Evolutionary conservation across 2,113 vertebrate genomes (phyloP), one percentile per base, ranked within the genome.

Genomic region (Cryptomyrus ogoouensis): DNA sequence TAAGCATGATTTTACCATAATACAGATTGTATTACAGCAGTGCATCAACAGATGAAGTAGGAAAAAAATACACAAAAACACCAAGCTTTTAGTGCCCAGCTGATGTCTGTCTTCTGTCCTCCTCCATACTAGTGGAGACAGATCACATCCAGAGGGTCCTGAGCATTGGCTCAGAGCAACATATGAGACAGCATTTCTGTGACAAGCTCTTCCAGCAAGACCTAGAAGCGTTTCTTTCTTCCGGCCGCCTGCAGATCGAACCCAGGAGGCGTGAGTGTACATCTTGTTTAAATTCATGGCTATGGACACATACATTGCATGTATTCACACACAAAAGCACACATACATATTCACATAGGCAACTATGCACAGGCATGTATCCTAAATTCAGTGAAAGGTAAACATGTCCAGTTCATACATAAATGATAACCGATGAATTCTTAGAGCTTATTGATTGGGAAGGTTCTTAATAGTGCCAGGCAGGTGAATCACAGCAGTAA

Each of bases 161-260:
- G 56, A 94, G 94, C 88, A 93, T 97, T 89, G 96, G 97, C 0
- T 89, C 94, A 0, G 90, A 95, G 7, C 97, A 97, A 91, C 97
- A 97, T 91, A 93, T 98, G 91, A 98, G 97, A 90, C 97, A 97
- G 92, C 96, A 96, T 24, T 98, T 98, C 91, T 98, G 98, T 70
- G 97, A 99, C 92, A 98, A 98, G 66, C 96, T 98, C 93, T 97
- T 97, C 94, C 98, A 99, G 94, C 97, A 97, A 0, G 98, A 98
- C 0, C 93, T 97, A n/a, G 97, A 98, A 89, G 97, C 97, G 94
- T 97, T 97, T 93, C 95, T 98, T 88, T 97, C 98, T 0, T 91
- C 98, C 3, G 93, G 96, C 42, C 97, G 98, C 93, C 96, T 98
- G 90, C 97, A 97, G 87, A 96, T 98, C 0, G 97, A 97, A 93